Base-by-base conservation (phyloP, 1,140 invertebrate species). In the Pogonomyrmex californicus region DNA sequence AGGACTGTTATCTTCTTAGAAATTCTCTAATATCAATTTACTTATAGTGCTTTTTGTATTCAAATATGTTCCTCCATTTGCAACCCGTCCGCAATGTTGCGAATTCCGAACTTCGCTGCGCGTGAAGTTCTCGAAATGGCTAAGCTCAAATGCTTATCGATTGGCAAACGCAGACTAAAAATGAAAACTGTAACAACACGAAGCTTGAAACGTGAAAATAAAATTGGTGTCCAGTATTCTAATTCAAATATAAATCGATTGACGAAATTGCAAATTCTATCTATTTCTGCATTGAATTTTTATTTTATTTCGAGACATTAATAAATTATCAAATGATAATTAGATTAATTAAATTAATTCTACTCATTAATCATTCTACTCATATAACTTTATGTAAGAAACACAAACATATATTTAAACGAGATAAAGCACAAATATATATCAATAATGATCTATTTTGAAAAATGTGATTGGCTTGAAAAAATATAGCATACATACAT, bases 81-180 rank as follows among this genome's bases (percentile, higher is more conserved):
- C 62, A 79, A 81, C 23, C 14, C 17, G 47, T 68, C 12, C 54
- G 12, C 78, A 70, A 70, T 68, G 47, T 68, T 56, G n/a, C 47
- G 44, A 54, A 81, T 66, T 81, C 36, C 30, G 23, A 56, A 56
- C 23, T 23, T 44, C 47, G n/a, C 77, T 51, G 58, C 60, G 33
- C 47, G 23, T 33, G 36, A 47, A 81, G 65, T 44, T 70, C 60
- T 81, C 38, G 49, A 44, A 44, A 9, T 66, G n/a, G 58, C 47
- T 79, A 36, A 51, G 65, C 51, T 70, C 38, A 56, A 81, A 81
- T 56, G 36, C 49, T 70, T 70, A 81, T 81, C 63, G 65, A 81
- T 70, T 70, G 49, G 38, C 23, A 14, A 30, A 56, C 78, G 10
- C 38, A 56, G 38, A 41, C 4, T 23, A 49, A 56, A 70, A 81